Percentiles rank a stretch among this genome's conserved stretches.
Evolutionary conservation across 1,140 invertebrate genomes (phyloP).

Genomic region (Drosophila melanogaster): Release_6_plus_ISO1_MT NT_033777.3:14936501-14937000

Average conservation of each 20-base stretch:
- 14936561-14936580: constrained; percentile 3
- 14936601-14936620: background rate
- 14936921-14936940: constrained; percentile 44
- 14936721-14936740: background rate
- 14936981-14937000: constrained; percentile 79
- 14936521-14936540: constrained; percentile 22
- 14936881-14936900: constrained; percentile 24
- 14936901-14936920: constrained; percentile 21
- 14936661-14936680: background rate
- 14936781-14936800: background rate
- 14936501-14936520: constrained; percentile 20
- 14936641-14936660: background rate
- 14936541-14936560: constrained; percentile 5
- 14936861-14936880: constrained; percentile 13
- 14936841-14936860: constrained; percentile 9
- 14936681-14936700: too few relatives aligned
- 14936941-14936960: constrained; percentile 63
- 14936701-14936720: background rate
- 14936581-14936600: constrained; percentile 7
- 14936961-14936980: constrained; percentile 82
- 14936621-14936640: background rate
- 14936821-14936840: constrained; percentile 1
- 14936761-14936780: constrained; percentile 4
- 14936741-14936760: background rate
- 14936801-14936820: background rate